phyloP scores from a whole-genome alignment of 1,140 invertebrate genomes.

The Thereuonema tuberculata region DNA sequence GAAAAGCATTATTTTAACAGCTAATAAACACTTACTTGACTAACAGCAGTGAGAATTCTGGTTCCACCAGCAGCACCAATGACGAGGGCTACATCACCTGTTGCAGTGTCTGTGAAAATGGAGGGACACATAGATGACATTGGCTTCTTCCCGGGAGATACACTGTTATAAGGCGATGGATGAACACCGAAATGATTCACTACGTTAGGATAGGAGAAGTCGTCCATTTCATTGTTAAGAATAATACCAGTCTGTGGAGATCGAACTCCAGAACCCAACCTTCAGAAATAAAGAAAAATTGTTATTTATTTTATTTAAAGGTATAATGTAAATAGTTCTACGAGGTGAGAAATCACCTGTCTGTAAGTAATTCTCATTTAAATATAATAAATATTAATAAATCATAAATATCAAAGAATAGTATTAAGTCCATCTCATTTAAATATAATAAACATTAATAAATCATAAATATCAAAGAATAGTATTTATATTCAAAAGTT shows the following conservation, averaged over 20 bases:
- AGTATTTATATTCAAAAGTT: too few relatives aligned
- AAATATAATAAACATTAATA: too few relatives aligned
- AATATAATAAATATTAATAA: too few relatives aligned
- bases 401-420: too few relatives aligned
- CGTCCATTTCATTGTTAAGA: slow-evolving; percentile 90
- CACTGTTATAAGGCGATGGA: slow-evolving; percentile 57
- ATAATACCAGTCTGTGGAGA: slow-evolving; percentile 75
- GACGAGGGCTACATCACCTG: slow-evolving; percentile 52
- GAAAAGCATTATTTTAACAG: too few relatives aligned
- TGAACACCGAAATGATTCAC: slow-evolving; percentile 35
- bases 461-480: too few relatives aligned
- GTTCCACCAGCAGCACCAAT: slow-evolving; percentile 86
- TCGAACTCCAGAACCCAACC: slow-evolving; percentile 59
- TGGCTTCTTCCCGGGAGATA: slow-evolving; percentile 61
- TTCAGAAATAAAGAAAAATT: slow-evolving; percentile 30
- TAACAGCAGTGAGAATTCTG: slow-evolving; percentile 54
- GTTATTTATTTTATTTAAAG: background rate
- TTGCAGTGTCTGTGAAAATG: slow-evolving; percentile 55
- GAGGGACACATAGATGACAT: slow-evolving; percentile 84
- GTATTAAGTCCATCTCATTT: too few relatives aligned
- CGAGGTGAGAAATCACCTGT: too few relatives aligned
- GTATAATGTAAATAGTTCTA: too few relatives aligned
- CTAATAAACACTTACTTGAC: background rate
- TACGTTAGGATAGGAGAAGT: slow-evolving; percentile 66
- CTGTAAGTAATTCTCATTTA: background rate